phyloP scores from a whole-genome alignment of 2,888 invertebrate species.

The Drosophila hamatofila region DNA sequence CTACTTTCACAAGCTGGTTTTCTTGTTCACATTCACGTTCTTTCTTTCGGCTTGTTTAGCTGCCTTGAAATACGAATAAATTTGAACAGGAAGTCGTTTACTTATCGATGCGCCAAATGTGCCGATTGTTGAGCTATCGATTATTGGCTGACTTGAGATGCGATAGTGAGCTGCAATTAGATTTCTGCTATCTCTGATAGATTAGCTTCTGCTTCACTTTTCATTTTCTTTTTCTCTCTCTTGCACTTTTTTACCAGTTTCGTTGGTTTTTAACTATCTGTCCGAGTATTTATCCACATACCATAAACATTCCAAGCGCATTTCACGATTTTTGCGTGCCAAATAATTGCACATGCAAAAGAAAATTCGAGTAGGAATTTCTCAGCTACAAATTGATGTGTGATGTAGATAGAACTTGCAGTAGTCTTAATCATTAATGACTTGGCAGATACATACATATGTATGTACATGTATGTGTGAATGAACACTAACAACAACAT shows the following conservation, averaged over 20 bases:
- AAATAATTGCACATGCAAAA: conserved; percentile 1
- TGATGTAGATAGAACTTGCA: neutral
- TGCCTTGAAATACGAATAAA: neutral
- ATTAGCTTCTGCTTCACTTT: neutral
- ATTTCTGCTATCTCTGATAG: conserved; percentile 4
- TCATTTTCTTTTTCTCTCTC: neutral
- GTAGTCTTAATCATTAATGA: neutral
- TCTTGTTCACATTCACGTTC: neutral
- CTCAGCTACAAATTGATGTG: neutral
- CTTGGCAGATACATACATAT: neutral
- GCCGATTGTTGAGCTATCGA: conserved; percentile 9
- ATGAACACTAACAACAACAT: neutral
- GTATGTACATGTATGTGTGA: neutral
- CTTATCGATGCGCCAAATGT: neutral
- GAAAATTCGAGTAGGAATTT: conserved; percentile 15
- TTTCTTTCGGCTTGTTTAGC: too few species aligned
- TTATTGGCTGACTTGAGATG: neutral
- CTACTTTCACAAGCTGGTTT: neutral
- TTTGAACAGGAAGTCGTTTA: conserved; percentile 6
- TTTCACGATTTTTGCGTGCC: conserved; percentile 3
- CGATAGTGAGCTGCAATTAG: conserved; percentile 5
- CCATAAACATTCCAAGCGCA: conserved; percentile 15
- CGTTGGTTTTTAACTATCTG: neutral
- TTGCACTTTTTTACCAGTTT: neutral
- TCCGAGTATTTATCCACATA: conserved; percentile 1